These are phyloP conservation scores for Geodia barretti DNA, from an alignment of 37 sponge, comb jelly and placozoan species.

Conservation along the genomic window DNA sequence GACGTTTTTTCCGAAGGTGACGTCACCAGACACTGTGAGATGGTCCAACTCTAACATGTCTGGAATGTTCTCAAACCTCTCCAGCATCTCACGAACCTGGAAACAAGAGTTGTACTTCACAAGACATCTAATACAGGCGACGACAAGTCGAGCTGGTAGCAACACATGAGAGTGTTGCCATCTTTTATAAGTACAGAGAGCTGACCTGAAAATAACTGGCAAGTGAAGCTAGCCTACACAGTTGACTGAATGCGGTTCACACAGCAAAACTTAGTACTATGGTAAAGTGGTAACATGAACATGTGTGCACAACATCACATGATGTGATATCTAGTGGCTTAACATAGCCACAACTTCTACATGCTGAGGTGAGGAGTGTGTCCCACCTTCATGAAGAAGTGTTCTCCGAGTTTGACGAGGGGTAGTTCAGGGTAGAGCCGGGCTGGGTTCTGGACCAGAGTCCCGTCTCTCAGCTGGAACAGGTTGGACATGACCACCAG, in stretches of 20 bases:
- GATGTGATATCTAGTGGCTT: too few relatives aligned
- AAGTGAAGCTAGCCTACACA: too few relatives aligned
- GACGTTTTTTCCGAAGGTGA: constrained; percentile 90
- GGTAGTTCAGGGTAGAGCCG: constrained; percentile 84
- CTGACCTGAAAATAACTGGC: too few relatives aligned
- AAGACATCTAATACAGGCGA: neutral
- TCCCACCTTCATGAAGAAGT: constrained; percentile 77
- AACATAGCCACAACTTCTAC: too few relatives aligned
- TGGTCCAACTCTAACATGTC: constrained; percentile 95
- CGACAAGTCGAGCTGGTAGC: neutral
- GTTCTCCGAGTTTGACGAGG: constrained; percentile 92
- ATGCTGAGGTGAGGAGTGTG: too few relatives aligned
- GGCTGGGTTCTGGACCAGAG: constrained; percentile 70
- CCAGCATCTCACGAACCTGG: constrained; percentile 84
- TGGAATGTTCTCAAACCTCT: constrained; percentile 89
- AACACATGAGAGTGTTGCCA: too few relatives aligned
- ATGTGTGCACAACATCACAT: too few relatives aligned
- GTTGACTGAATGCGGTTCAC: too few relatives aligned
- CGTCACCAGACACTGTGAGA: constrained; percentile 95
- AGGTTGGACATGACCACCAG: constrained; percentile 82
- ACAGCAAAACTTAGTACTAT: too few relatives aligned
- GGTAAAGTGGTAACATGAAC: too few relatives aligned
- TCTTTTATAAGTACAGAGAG: too few relatives aligned
- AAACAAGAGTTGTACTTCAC: neutral
- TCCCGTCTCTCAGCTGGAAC: constrained; percentile 75